Conservation (phyloP, 2,888 invertebrate species). For the Euplexia lucipara region DNA sequence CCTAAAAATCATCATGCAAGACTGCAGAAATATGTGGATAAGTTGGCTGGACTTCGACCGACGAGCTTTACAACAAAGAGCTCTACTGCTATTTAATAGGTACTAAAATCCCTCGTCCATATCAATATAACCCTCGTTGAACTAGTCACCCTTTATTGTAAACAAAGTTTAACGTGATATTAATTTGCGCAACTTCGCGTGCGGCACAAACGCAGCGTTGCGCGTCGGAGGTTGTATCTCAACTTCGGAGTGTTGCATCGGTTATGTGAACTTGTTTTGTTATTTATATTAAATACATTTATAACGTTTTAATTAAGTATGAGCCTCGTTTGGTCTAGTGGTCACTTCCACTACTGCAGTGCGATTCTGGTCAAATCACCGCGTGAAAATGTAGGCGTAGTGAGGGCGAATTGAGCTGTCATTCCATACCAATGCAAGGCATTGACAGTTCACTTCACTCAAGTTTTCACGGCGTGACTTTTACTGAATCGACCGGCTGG, state of each 20-base stretch:
- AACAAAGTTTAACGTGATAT: constrained; percentile 53
- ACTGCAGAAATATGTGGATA: not conserved
- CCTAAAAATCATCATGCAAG: not conserved
- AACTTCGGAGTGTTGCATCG: constrained; percentile 30
- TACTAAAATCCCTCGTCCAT: constrained; percentile 32
- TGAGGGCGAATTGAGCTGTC: no score
- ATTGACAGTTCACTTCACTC: no score
- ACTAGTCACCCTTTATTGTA: constrained; percentile 38
- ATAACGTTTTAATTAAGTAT: constrained; percentile 5
- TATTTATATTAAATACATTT: constrained; percentile 7
- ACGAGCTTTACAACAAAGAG: not conserved
- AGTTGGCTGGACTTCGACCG: not conserved
- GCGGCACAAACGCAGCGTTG: constrained; percentile 29
- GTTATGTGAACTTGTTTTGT: constrained; percentile 13
- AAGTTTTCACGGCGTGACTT: no score
- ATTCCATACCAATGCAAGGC: no score
- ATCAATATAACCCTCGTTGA: constrained; percentile 52
- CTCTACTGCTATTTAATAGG: constrained; percentile 3
- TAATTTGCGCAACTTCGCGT: constrained; percentile 49
- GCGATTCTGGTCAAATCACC: no score
- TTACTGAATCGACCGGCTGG: no score
- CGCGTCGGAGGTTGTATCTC: constrained; percentile 25
- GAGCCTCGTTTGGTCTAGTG: no score
- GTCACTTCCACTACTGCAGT: no score
- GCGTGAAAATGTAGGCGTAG: no score